A percentile compares a stretch with the other conserved stretches of the same genome.
Conservation (phyloP, 1,140 invertebrate genomes). For the Stegodyphus mimosarum region DNA sequence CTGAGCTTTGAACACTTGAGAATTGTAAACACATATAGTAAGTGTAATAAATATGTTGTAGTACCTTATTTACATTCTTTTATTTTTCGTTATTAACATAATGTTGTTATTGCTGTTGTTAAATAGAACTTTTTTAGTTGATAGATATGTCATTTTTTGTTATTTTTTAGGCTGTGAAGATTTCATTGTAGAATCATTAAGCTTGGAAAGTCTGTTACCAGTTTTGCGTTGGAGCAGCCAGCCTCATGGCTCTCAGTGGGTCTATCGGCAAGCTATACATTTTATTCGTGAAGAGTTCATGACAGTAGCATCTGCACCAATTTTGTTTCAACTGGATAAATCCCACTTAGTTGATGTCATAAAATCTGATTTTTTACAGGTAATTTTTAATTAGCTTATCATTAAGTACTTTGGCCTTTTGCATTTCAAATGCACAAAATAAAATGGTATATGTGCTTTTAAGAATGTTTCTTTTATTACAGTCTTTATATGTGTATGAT, state of each 20-base stretch:
- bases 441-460: too few species aligned
- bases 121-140: too few species aligned
- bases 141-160: neutral
- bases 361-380: constrained; percentile 88
- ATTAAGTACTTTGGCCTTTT: too few species aligned
- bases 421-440: too few species aligned
- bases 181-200: constrained; percentile 87
- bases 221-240: constrained; percentile 82
- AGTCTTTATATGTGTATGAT: too few species aligned
- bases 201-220: constrained; percentile 78
- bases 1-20: too few species aligned
- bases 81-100: too few species aligned
- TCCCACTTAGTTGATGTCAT: constrained; percentile 82
- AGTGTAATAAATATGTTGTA: too few species aligned
- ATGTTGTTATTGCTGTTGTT: too few species aligned
- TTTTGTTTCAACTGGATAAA: constrained; percentile 84
- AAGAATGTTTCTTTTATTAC: too few species aligned
- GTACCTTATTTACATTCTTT: too few species aligned
- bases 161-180: constrained; percentile 82
- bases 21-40: too few species aligned
- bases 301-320: constrained; percentile 75
- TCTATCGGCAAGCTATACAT: constrained; percentile 85
- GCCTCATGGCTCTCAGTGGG: constrained; percentile 91
- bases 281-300: constrained; percentile 88
- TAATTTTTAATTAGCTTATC: constrained; percentile 46